A percentile compares a stretch with the other conserved stretches of the same genome.
phyloP scores from a whole-genome alignment of 2,113 vertebrate species.

The Meriones unguiculatus region DNA sequence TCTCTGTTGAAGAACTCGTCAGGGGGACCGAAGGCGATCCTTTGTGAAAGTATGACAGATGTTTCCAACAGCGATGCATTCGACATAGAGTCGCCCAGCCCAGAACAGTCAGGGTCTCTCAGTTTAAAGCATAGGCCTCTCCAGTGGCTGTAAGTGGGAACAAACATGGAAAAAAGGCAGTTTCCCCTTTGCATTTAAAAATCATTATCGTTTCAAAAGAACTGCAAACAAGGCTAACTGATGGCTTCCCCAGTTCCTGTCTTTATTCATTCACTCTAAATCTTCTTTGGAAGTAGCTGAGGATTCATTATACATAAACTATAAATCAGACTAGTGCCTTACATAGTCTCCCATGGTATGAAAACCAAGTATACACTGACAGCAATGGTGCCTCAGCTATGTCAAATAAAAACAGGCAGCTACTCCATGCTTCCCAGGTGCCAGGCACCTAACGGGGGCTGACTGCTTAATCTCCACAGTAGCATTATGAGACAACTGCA shows the following conservation, averaged over 20 bases:
- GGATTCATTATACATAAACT: constrained; percentile 12
- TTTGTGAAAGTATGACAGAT: background rate
- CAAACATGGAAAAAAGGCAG: background rate
- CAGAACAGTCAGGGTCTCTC: background rate
- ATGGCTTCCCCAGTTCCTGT: background rate
- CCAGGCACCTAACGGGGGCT: background rate
- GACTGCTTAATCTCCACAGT: background rate
- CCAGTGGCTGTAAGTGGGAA: background rate
- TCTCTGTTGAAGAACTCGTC: background rate
- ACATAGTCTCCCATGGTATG: background rate
- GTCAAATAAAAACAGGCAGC: background rate
- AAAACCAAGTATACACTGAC: background rate
- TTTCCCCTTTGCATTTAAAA: background rate
- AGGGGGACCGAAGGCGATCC: background rate
- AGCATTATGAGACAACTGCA: background rate
- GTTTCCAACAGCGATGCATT: background rate
- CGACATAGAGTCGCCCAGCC: background rate
- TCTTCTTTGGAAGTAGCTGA: constrained; percentile 30
- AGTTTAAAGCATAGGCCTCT: background rate
- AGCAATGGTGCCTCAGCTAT: background rate
- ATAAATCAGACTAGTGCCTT: background rate
- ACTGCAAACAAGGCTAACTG: background rate
- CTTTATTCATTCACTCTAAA: constrained; percentile 11
- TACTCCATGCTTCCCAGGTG: background rate
- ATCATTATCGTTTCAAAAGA: constrained; percentile 5